These are phyloP conservation scores for Allacma fusca DNA, from an alignment of 2,888 invertebrate species.

Conservation along the genomic window DNA sequence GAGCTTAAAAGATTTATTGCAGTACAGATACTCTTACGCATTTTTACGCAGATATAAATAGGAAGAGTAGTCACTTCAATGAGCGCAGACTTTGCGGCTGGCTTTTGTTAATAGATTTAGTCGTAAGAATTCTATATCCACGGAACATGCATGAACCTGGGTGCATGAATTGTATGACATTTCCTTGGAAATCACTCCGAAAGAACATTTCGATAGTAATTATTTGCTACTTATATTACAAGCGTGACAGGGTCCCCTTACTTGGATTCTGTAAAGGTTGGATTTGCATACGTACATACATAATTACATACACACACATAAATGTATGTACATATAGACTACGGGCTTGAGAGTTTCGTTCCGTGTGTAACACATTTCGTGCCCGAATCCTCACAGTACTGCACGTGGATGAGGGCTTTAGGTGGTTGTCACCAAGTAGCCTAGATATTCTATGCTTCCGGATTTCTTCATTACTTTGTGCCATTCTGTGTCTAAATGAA, in stretches of 20 bases:
- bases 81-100: background rate
- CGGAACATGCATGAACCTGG: background rate
- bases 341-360: no score
- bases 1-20: background rate
- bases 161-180: background rate
- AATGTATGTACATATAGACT: no score
- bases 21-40: background rate
- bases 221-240: background rate
- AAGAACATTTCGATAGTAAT: background rate
- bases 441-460: conserved; percentile 29
- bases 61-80: no score
- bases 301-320: no score
- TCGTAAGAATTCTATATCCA: no score
- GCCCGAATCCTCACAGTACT: no score
- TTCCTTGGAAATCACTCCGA: background rate
- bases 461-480: background rate
- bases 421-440: conserved; percentile 34
- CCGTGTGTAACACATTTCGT: no score
- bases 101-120: background rate
- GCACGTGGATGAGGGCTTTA: conserved; percentile 31
- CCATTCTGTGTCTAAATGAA: background rate
- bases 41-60: conserved; percentile 3
- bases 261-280: no score
- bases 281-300: no score
- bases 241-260: no score